Evolutionary conservation across 30 jellyfish, hydroid and myxozoan species (phyloP).

Genomic region (Nemopilema nomurai): DNA sequence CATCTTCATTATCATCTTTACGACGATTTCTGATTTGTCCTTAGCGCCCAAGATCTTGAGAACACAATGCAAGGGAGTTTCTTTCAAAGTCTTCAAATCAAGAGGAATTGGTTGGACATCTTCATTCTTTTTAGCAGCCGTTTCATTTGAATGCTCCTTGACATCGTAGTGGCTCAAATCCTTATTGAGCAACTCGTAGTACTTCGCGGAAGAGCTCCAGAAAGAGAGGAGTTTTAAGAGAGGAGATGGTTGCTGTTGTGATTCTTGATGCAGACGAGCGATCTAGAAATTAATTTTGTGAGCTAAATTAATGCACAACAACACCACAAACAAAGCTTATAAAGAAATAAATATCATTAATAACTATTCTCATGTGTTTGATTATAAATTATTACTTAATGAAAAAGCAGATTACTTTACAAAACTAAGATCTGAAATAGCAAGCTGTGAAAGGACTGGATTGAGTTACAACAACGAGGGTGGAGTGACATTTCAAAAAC

Average conservation of each 20-base stretch:
- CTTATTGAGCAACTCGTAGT: conserved; percentile 44
- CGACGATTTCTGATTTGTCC: conserved; percentile 43
- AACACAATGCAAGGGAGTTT: conserved; percentile 23
- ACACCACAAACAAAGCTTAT: too few species aligned
- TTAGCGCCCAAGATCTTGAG: conserved; percentile 18
- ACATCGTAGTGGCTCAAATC: neutral
- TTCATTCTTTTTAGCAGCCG: neutral
- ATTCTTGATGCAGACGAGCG: conserved; percentile 46
- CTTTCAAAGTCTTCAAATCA: neutral
- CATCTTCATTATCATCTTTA: conserved; percentile 28
- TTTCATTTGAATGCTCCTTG: neutral
- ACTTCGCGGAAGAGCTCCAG: conserved; percentile 65
- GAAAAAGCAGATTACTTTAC: too few species aligned
- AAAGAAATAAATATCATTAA: too few species aligned
- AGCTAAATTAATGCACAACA: neutral
- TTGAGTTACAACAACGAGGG: too few species aligned
- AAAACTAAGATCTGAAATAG: too few species aligned
- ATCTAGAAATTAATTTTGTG: conserved; percentile 27
- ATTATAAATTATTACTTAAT: too few species aligned
- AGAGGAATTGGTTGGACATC: neutral
- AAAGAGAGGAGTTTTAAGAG: conserved; percentile 53
- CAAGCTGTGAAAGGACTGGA: too few species aligned
- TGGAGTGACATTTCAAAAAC: too few species aligned
- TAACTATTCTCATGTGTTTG: too few species aligned
- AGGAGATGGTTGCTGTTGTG: conserved; percentile 72